Percentiles rank a stretch among this genome's conserved stretches.
These are phyloP conservation scores for Muscicapa comitata DNA, from an alignment of 2,797 vertebrate species.

Conservation along the genomic window DNA sequence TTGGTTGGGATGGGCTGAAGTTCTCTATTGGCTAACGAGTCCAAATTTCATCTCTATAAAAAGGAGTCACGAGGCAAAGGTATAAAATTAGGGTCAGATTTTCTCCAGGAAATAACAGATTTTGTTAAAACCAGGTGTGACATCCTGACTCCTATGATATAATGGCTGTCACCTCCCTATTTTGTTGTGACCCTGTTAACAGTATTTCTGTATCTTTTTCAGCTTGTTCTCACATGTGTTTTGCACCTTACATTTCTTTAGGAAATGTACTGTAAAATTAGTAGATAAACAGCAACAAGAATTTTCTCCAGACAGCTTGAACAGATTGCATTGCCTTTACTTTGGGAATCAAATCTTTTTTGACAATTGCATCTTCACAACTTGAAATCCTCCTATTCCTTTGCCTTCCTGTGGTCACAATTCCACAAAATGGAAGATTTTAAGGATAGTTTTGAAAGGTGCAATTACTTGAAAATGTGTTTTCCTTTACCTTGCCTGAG, in stretches of 20 bases:
- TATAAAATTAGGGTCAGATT: accelerated
- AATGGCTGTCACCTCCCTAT: not conserved
- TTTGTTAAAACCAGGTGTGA: not conserved
- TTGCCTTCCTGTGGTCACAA: not conserved
- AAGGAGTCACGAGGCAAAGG: not conserved
- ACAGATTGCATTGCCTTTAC: not conserved
- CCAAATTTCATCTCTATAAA: not conserved
- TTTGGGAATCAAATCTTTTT: not conserved
- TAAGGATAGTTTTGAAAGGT: not conserved
- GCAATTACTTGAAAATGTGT: not conserved
- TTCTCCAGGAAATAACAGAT: accelerated
- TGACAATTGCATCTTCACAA: not conserved
- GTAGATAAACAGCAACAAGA: not conserved
- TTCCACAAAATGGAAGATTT: not conserved
- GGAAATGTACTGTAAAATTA: not conserved
- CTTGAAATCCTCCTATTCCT: not conserved
- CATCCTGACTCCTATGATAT: accelerated
- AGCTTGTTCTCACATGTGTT: not conserved
- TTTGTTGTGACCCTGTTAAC: not conserved
- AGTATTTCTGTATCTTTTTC: not conserved
- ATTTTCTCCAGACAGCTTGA: not conserved
- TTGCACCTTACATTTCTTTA: not conserved
- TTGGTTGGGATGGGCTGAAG: not conserved
- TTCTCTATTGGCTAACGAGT: accelerated
- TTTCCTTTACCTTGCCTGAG: not conserved